Evolutionary conservation across 2,797 vertebrate genomes (phyloP), one percentile per base, ranked within the genome.

Genomic region (Eremophila alpestris): DNA sequence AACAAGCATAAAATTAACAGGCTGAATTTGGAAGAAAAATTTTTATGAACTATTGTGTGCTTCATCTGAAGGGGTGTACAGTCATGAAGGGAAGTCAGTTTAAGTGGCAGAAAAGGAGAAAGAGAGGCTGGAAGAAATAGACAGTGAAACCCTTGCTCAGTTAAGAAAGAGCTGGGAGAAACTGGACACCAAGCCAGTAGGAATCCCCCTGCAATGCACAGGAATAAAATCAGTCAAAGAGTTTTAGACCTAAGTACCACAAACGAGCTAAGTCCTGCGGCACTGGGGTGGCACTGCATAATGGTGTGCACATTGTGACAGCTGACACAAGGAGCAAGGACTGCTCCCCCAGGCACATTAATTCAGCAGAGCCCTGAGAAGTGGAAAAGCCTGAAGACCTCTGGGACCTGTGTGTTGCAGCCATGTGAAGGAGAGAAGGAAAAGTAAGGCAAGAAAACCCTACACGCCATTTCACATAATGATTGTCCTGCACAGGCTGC

Each of bases 191-290:
- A 74, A 76, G 2, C 6, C 26, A 34, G 51, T 7, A 70, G 38
- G 40, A 84, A 69, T 16, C 5, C 5, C 4, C 14, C n/a, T 69
- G 38, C 18, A 69, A 9, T 10, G 29, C 55, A 30, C 36, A 59
- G n/a, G 2, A 70, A 38, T 68, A 85, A 64, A 79, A 80, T 16
- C 6, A 1, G 9, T 52, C 62, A 54, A 69, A 46, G 0, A 2
- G 3, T 18, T 92, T 56, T 38, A 40, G 48, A 74, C 59, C 11
- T 26, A 27, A 87, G 26, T n/a, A 41, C 16, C 32, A 55, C 34
- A 67, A 73, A 27, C 9, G 16, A 29, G 30, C 19, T 5, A 23
- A 12, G 17, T 14, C 18, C 5, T 0, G 0, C 6, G 54, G 56
- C 46, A 13, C 29, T 9, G 9, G 3, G 7, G 36, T 41, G 38